These are phyloP conservation scores for Dryas iulia DNA, from an alignment of 1,140 invertebrate species.

Conservation along the genomic window DNA sequence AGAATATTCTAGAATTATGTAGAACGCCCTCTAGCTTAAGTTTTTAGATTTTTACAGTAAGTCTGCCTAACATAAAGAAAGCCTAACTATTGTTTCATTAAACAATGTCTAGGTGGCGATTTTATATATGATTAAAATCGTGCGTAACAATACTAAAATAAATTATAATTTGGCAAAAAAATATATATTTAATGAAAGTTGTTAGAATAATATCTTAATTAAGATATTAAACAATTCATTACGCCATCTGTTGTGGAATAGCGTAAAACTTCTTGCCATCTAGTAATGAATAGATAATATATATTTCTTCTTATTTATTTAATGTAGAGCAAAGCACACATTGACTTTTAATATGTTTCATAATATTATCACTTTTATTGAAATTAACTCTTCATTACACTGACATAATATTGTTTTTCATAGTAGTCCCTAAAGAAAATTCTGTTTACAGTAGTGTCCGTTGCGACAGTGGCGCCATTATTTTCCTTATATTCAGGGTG, in stretches of 20 bases:
- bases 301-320: not conserved
- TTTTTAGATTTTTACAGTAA: not conserved
- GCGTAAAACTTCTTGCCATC: slow-evolving; percentile 14
- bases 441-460: slow-evolving; percentile 45
- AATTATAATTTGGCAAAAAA: too few species aligned
- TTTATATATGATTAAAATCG: too few species aligned
- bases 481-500: slow-evolving; percentile 78
- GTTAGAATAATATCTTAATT: too few species aligned
- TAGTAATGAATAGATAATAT: slow-evolving; percentile 23
- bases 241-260: slow-evolving; percentile 1
- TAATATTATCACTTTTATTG: not conserved
- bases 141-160: too few species aligned
- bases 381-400: not conserved
- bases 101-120: not conserved
- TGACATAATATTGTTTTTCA: not conserved
- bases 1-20: not conserved
- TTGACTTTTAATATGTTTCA: not conserved
- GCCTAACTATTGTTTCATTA: not conserved
- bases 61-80: too few species aligned
- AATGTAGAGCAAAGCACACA: not conserved
- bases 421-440: not conserved
- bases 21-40: not conserved
- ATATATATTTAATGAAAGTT: too few species aligned
- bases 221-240: not conserved
- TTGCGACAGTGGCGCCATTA: slow-evolving; percentile 69